Evolutionary conservation across 2,797 vertebrate genomes (phyloP).

Genomic region (Anableps anableps): DNA sequence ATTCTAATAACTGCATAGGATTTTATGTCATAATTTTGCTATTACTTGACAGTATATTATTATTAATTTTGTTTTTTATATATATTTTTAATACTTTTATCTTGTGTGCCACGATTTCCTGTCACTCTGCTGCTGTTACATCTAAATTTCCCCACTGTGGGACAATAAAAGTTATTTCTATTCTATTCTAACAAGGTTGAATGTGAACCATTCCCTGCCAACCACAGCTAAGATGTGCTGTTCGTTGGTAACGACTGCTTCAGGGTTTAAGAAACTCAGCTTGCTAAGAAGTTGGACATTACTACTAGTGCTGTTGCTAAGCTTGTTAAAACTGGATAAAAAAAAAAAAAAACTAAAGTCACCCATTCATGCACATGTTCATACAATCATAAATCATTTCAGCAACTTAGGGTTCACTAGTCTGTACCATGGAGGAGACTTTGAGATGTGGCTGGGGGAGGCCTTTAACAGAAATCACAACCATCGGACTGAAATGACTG

Average conservation of each 20-base stretch:
- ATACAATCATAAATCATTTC: not conserved
- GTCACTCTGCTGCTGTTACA: no score
- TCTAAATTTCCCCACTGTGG: no score
- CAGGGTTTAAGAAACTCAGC: not conserved
- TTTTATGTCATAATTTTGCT: not conserved
- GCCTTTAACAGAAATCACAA: not conserved
- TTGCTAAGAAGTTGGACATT: not conserved
- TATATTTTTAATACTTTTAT: no score
- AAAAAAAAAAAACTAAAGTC: not conserved
- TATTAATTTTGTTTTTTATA: no score
- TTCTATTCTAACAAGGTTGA: no score
- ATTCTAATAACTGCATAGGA: not conserved
- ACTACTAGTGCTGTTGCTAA: not conserved
- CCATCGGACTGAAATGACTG: not conserved
- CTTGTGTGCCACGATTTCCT: no score
- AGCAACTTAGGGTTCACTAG: not conserved
- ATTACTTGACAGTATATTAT: not conserved
- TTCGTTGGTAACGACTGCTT: not conserved
- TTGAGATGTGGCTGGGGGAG: not conserved
- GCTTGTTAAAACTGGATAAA: not conserved
- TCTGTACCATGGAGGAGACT: not conserved
- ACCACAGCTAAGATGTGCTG: not conserved
- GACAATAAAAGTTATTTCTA: no score
- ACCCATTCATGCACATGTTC: not conserved
- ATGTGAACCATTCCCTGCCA: not conserved